A percentile compares a stretch with the other conserved stretches of the same genome.
Conservation (phyloP, 1,140 invertebrate species). For the Lucilia sericata region DNA sequence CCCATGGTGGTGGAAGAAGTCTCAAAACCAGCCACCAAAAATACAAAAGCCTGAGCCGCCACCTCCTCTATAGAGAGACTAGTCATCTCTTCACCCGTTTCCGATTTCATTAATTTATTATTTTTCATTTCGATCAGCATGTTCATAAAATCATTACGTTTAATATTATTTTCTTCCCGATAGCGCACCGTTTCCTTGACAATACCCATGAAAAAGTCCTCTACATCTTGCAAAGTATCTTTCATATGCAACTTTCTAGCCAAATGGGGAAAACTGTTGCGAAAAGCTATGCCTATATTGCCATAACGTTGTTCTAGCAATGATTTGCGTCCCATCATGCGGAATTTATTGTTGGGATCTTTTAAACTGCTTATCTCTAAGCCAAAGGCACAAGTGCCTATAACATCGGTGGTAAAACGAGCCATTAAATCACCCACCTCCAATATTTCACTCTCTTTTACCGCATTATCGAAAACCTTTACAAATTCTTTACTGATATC, state of each 20-base stretch:
- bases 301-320: constrained; percentile 54
- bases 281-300: constrained; percentile 49
- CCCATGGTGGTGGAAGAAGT: constrained; percentile 67
- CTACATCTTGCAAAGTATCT: constrained; percentile 57
- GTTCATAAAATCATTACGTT: constrained; percentile 68
- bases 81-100: constrained; percentile 50
- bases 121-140: constrained; percentile 64
- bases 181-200: constrained; percentile 65
- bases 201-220: constrained; percentile 65
- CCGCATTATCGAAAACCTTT: constrained; percentile 42
- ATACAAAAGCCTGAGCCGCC: constrained; percentile 61
- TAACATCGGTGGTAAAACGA: constrained; percentile 74
- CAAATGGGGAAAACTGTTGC: constrained; percentile 54
- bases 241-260: constrained; percentile 53
- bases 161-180: constrained; percentile 63
- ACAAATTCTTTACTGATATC: constrained; percentile 63
- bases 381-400: constrained; percentile 70
- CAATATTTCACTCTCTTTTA: constrained; percentile 52
- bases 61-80: constrained; percentile 61
- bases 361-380: constrained; percentile 69
- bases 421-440: constrained; percentile 73
- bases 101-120: constrained; percentile 49
- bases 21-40: constrained; percentile 65
- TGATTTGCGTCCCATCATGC: constrained; percentile 56
- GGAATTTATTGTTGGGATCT: constrained; percentile 69